These are phyloP conservation scores for Cerastis leucographa DNA, from an alignment of 2,888 invertebrate genomes.

Conservation along the genomic window DNA sequence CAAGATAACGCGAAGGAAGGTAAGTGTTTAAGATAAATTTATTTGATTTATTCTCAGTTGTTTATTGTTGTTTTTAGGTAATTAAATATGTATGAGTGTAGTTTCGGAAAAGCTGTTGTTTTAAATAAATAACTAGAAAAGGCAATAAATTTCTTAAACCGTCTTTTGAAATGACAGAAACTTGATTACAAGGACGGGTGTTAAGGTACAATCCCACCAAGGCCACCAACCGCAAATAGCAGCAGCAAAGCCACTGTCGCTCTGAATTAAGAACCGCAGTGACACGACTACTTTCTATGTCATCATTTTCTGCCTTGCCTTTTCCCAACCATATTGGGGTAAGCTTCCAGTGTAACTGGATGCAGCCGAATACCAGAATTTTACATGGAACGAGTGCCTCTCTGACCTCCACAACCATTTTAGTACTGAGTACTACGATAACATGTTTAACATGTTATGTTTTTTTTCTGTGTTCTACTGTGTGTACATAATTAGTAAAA, in stretches of 20 bases:
- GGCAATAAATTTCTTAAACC: background rate
- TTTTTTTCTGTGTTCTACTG: no score
- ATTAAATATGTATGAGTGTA: background rate
- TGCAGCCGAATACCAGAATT: background rate
- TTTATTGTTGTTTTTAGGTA: no score
- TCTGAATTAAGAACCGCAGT: background rate
- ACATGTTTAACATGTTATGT: no score
- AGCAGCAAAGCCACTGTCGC: background rate
- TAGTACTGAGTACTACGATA: background rate
- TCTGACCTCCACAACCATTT: no score
- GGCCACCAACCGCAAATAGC: background rate
- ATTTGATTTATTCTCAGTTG: no score
- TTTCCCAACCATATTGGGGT: background rate
- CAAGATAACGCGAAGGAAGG: no score
- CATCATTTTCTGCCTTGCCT: background rate
- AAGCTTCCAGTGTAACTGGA: background rate
- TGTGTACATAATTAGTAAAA: no score
- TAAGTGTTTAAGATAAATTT: no score
- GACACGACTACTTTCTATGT: background rate
- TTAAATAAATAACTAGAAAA: slow-evolving; percentile 3
- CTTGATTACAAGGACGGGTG: background rate
- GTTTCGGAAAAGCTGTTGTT: background rate
- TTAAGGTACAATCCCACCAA: background rate
- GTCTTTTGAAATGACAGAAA: slow-evolving; percentile 4
- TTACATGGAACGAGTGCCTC: background rate